Evolutionary conservation across 2,797 vertebrate genomes (phyloP).

Genomic region (Rhabdomys pumilio): DNA sequence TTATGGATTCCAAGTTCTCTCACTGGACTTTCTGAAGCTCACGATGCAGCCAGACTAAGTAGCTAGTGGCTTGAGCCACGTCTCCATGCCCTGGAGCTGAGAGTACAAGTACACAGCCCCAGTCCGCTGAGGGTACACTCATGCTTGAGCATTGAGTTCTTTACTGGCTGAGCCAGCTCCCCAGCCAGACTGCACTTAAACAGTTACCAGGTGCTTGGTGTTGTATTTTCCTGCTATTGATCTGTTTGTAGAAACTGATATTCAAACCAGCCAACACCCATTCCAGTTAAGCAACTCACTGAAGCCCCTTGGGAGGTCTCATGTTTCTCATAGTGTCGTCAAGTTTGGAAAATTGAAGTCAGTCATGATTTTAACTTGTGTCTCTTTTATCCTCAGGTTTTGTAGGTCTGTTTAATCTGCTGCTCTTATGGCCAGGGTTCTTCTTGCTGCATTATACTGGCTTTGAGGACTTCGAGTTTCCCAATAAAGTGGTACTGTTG

Average conservation of each 20-base stretch:
- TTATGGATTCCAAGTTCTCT: background rate
- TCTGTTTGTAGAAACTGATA: conserved; percentile 37
- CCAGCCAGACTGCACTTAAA: background rate
- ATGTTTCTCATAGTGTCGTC: conserved; percentile 45
- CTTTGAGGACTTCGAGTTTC: conserved; percentile 97
- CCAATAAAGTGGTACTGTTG: conserved; percentile 95
- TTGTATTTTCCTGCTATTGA: conserved; percentile 7
- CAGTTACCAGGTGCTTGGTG: background rate
- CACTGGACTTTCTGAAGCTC: background rate
- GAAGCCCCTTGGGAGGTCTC: conserved; percentile 22
- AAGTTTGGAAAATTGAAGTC: conserved; percentile 65
- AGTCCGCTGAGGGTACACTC: background rate
- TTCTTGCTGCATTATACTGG: conserved; percentile 97
- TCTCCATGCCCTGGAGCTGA: background rate
- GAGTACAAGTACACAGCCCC: background rate
- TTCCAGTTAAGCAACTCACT: conserved; percentile 1
- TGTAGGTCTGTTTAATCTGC: conserved; percentile 97
- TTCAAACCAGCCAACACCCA: conserved; percentile 17
- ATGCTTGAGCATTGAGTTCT: too few species aligned
- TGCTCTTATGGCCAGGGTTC: conserved; percentile 98
- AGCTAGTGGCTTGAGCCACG: background rate
- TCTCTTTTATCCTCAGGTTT: conserved; percentile 91
- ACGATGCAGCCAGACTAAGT: background rate
- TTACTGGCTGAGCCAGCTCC: background rate
- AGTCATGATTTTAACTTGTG: conserved; percentile 67